Base-by-base conservation (phyloP, 2,888 invertebrate species). In the Graphium colonna region DNA sequence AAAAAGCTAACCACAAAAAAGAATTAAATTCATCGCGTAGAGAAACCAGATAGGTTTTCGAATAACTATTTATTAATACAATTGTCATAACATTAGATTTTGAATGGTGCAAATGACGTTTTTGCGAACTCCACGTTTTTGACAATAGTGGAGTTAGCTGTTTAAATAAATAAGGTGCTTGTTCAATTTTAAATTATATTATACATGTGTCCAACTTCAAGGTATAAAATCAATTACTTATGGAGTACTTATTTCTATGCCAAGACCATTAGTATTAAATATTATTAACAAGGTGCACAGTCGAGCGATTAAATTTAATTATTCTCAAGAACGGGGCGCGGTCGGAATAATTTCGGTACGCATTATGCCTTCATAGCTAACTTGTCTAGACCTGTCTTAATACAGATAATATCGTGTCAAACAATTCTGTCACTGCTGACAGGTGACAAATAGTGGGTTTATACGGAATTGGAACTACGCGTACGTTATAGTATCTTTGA, bases 311-410 rank as follows among this genome's bases (percentile, higher is more conserved):
- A 40, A 15, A 54, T 40, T 15, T 21, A 39, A 48, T 41, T 28
- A 42, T 21, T 31, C 16, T 21, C 31, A 42, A 18, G 39, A 21
- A 21, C 43, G 17, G 44, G 53, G 53, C 33, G 53, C 40, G 53
- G 53, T 44, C 39, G 21, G 49, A 49, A 53, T 49, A 53, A 41
- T 49, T 54, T 54, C 49, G 16, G 42, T 13, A 26, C 47, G 38
- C 47, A 38, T 12, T n/a, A 36, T 36, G 36, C 36, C 36, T 36
- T 36, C 36, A 12, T n/a, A 7, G 12, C 4, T 13, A 36, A 36
- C 13, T 4, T n/a, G 36, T 36, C 36, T n/a, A n/a, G n/a, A 13
- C 36, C 36, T 36, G 36, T 12, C 12, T 33, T 9, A 33, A 33
- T n/a, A 33, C 9, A 9, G 33, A 36, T 12, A 12, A 13, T 36